Percentiles rank a stretch among this genome's conserved stretches.
Conservation (phyloP, 1,140 invertebrate species). For the Drosophila tani region DNA sequence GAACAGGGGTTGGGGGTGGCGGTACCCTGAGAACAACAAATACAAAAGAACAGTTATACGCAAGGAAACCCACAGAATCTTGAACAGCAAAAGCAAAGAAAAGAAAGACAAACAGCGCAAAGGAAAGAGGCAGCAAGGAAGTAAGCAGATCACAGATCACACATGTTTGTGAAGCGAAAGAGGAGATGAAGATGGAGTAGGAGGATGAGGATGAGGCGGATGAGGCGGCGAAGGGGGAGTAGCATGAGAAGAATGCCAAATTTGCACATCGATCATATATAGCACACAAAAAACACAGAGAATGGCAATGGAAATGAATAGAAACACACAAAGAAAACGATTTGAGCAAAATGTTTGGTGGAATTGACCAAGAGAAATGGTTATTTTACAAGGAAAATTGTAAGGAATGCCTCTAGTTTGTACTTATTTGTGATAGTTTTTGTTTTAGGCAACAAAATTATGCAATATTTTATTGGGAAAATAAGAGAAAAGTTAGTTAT, state of each 20-base stretch:
- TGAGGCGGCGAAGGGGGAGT: background rate
- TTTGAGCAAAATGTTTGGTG: background rate
- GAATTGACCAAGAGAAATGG: background rate
- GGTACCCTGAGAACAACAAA: slow-evolving; percentile 33
- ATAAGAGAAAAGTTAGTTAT: too few relatives aligned
- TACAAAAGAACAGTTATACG: slow-evolving; percentile 59
- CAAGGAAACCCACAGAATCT: slow-evolving; percentile 11
- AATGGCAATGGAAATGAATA: background rate
- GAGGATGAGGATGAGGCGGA: background rate
- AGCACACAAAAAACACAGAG: slow-evolving; percentile 4
- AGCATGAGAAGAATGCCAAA: slow-evolving; percentile 11
- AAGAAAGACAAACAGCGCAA: slow-evolving; percentile 31
- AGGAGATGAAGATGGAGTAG: background rate
- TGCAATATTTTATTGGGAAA: too few relatives aligned
- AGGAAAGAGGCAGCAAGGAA: slow-evolving; percentile 32
- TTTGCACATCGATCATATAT: slow-evolving; percentile 57
- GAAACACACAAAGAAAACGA: background rate
- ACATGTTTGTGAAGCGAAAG: slow-evolving; percentile 33
- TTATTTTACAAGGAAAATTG: background rate
- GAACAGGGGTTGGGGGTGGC: too few relatives aligned
- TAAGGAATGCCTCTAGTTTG: too few relatives aligned
- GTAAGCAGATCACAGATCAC: slow-evolving; percentile 21
- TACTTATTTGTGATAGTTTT: too few relatives aligned
- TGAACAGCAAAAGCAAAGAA: slow-evolving; percentile 16
- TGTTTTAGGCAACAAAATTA: too few relatives aligned